Evolutionary conservation across 2,797 vertebrate species (phyloP), one percentile per base, ranked within the genome.

Genomic region (Rhadinocentrus ornatus): DNA sequence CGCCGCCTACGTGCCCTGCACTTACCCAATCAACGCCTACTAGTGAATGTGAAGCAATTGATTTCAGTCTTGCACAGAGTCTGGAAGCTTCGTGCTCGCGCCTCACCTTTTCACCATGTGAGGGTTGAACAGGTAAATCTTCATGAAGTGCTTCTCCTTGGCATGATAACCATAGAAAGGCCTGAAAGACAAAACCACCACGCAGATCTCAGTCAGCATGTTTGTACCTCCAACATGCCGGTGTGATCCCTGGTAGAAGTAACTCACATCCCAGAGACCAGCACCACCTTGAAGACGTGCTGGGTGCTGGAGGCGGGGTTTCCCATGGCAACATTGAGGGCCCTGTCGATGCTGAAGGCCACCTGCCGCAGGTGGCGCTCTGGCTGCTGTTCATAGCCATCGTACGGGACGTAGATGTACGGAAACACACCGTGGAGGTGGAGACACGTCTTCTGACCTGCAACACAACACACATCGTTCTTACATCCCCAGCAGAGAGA

Each of bases 381-480:
- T 24, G 95, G 89, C 80, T 94, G 94, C 80, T 95, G 96, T 71
- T 94, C 94, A 62, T 90, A 91, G 64, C 96, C 96, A 86, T 99
- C 97, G 0, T 97, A 99, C 0, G 96, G 97, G 63, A 99, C 93
- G 46, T 97, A 99, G 90, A 99, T 92, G 92, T 99, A 99, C 70
- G 98, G 98, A 89, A 99, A 98, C 77, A 97, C 79, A 50, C 98
- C 97, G 48, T 99, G 98, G 58, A 99, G 94, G 83, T 99, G 97
- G 78, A 99, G 96, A 89, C 98, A 99, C 2, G 98, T 97, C 93
- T 98, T 99, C 93, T 99, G 98, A 87, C 98, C 97, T 99, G 92
- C 80, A 81, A 65, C 10, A 44, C 53, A 66, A 66, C 20, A 52
- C 16, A 13, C 10, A 22, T 39, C 37, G 3, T 13, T 13, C 3